phyloP scores from a whole-genome alignment of 2,113 vertebrate species.

The Acrocephalus kingi region DNA sequence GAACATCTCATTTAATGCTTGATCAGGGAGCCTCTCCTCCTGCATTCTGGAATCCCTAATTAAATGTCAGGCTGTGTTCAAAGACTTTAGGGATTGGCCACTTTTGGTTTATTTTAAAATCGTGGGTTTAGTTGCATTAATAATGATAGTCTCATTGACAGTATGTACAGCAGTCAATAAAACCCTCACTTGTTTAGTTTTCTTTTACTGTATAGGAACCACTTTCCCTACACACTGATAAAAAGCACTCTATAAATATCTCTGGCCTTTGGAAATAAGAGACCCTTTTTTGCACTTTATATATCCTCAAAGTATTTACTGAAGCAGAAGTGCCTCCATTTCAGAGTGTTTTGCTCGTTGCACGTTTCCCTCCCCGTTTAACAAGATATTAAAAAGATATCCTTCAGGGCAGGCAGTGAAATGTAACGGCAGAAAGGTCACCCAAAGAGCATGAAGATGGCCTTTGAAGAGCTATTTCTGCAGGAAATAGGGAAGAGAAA shows the following conservation, averaged over 20 bases:
- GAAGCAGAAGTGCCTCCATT: constrained; percentile 44
- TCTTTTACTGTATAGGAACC: neutral
- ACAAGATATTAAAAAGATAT: constrained; percentile 47
- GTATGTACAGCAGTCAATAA: neutral
- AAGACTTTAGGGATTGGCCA: neutral
- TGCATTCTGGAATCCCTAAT: neutral
- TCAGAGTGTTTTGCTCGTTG: neutral
- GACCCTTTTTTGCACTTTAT: constrained; percentile 13
- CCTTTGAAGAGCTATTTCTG: constrained; percentile 35
- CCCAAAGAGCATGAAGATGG: constrained; percentile 6
- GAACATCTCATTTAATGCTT: neutral
- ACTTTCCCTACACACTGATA: neutral
- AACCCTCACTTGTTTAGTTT: neutral
- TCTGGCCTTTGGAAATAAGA: constrained; percentile 31
- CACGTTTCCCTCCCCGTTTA: constrained; percentile 4
- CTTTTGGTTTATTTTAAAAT: neutral
- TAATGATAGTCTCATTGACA: neutral
- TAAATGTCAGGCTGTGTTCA: neutral
- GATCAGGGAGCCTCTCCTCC: neutral
- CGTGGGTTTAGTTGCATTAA: neutral
- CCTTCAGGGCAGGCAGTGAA: constrained; percentile 42
- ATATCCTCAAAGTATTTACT: constrained; percentile 37
- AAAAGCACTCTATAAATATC: constrained; percentile 26
- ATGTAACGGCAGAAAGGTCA: constrained; percentile 21
- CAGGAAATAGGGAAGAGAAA: neutral